Conservation (phyloP, 2,113 vertebrate genomes). For the rabbit (Oryctolagus cuniculus) region mOryCun1.1 NC_091433.1:142149001-142149500, state of each 20-base stretch:
- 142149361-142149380: neutral
- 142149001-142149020: conserved; percentile 45
- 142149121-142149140: neutral
- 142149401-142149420: neutral
- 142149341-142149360: neutral
- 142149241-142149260: neutral
- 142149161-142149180: neutral
- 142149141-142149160: neutral
- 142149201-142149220: neutral
- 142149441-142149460: neutral
- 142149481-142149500: neutral
- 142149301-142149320: neutral
- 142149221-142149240: conserved; percentile 30
- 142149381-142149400: neutral
- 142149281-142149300: neutral
- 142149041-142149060: neutral
- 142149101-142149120: neutral
- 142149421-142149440: neutral
- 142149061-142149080: neutral
- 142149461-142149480: neutral
- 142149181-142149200: neutral
- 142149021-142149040: neutral
- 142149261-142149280: neutral
- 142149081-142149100: neutral
- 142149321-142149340: neutral